Percentiles rank a stretch among this genome's conserved stretches.
These are phyloP conservation scores for Netelia fuscicornis DNA, from an alignment of 2,888 invertebrate genomes.

Conservation along the genomic window DNA sequence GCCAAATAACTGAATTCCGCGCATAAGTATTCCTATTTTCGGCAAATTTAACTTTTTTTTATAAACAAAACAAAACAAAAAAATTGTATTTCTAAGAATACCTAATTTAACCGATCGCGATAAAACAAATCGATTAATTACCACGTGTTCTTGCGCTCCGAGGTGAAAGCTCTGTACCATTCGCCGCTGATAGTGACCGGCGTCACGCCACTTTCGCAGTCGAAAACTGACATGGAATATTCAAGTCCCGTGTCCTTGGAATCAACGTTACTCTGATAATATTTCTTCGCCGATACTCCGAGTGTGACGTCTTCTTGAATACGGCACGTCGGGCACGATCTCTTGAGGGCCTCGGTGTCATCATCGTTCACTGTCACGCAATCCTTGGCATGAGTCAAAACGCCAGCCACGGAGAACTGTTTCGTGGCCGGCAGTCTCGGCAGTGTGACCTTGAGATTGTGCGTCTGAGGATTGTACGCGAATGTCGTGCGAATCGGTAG, in stretches of 20 bases:
- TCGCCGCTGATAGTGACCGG: slow-evolving; percentile 63
- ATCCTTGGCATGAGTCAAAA: slow-evolving; percentile 78
- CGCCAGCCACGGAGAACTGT: slow-evolving; percentile 75
- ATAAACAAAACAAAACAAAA: too few species aligned
- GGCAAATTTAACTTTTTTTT: too few species aligned
- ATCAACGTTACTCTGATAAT: slow-evolving; percentile 68
- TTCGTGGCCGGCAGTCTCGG: slow-evolving; percentile 76
- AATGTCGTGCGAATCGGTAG: slow-evolving; percentile 79
- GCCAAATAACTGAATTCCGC: not conserved
- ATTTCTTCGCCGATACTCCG: slow-evolving; percentile 73
- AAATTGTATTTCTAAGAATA: too few species aligned
- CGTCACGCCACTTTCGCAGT: slow-evolving; percentile 77
- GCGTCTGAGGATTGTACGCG: slow-evolving; percentile 75
- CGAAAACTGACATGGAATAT: slow-evolving; percentile 72
- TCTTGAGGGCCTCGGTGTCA: slow-evolving; percentile 74
- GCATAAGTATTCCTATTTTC: not conserved
- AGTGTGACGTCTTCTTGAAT: slow-evolving; percentile 78
- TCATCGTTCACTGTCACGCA: slow-evolving; percentile 81
- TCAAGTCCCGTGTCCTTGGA: slow-evolving; percentile 76
- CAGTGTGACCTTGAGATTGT: slow-evolving; percentile 78
- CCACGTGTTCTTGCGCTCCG: slow-evolving; percentile 70
- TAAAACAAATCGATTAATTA: slow-evolving; percentile 43
- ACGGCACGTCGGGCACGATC: slow-evolving; percentile 79
- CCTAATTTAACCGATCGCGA: not conserved
- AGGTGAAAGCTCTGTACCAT: slow-evolving; percentile 61